These are phyloP conservation scores for Noctuana brunneofusca DNA, from an alignment of 2,888 invertebrate species.

Conservation along the genomic window DNA sequence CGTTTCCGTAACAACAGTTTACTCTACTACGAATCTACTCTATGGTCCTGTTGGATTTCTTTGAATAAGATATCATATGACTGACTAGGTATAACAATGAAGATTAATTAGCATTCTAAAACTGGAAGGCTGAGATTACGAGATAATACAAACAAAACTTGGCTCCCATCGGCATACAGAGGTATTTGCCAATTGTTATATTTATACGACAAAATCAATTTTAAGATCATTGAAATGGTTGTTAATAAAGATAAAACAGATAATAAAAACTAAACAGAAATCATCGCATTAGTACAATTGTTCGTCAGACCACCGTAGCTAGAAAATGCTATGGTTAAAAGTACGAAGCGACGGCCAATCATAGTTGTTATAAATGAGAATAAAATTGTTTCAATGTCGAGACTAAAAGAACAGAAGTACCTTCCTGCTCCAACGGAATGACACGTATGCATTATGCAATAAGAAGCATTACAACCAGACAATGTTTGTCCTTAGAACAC, in stretches of 20 bases:
- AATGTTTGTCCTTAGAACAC: slow-evolving; percentile 24
- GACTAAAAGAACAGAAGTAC: slow-evolving; percentile 31
- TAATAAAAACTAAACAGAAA: slow-evolving; percentile 2
- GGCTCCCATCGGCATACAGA: slow-evolving; percentile 15
- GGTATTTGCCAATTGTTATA: slow-evolving; percentile 32
- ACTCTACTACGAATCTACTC: neutral
- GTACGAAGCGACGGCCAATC: slow-evolving; percentile 5
- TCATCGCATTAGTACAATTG: slow-evolving; percentile 1
- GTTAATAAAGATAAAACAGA: slow-evolving; percentile 1
- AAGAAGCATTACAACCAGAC: slow-evolving; percentile 28
- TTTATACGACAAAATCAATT: slow-evolving; percentile 7
- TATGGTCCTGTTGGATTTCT: slow-evolving; percentile 8
- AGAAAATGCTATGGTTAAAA: slow-evolving; percentile 19
- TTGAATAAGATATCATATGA: slow-evolving; percentile 12
- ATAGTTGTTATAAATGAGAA: slow-evolving; percentile 27
- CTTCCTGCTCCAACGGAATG: slow-evolving; percentile 31
- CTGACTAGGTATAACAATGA: slow-evolving; percentile 20
- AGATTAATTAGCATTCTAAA: slow-evolving; percentile 33
- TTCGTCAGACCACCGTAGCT: slow-evolving; percentile 1
- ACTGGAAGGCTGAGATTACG: slow-evolving; percentile 31
- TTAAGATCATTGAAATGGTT: too few relatives aligned
- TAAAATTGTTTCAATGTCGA: slow-evolving; percentile 24
- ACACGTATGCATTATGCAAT: slow-evolving; percentile 34
- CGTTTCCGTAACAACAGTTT: neutral
- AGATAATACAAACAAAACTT: slow-evolving; percentile 25